Evolutionary conservation across 1,140 invertebrate genomes (phyloP), one percentile per base, ranked within the genome.

Genomic region (Lerema accius): DNA sequence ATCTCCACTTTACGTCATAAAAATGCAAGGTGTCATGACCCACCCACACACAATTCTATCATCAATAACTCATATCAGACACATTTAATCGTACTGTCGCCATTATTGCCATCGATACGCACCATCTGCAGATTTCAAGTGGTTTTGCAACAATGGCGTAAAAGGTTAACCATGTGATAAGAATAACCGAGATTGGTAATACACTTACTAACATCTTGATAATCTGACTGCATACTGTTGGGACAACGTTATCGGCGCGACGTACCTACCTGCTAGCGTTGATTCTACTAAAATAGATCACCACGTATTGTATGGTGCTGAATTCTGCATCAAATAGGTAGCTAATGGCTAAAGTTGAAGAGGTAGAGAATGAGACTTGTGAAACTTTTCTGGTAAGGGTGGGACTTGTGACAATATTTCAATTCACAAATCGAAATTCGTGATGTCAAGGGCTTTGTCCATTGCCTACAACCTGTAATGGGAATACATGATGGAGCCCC

Each of bases 71-170:
- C 28, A 32, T 32, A 32, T 32, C 28, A 4, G 28, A 32, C 28
- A 32, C 9, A 32, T 32, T 32, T 7, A 7, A 32, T 7, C 1
- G 28, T 32, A 32, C 7, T 32, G 9, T 32, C 4, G 28, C 28
- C 9, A 2, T 23, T 23, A 23, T 32, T 32, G 7, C 28, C 28
- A 56, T 45, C 40, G n/a, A 55, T 55, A 26, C n/a, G 1, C 14
- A 14, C 23, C 43, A 45, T 45, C 40, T 14, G 23, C 40, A 43
- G 26, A 56, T 56, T 40, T 32, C 19, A 43, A 32, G 4, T 14
- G 32, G 40, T 56, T 45, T 55, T 55, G 53, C 32, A 56, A 43
- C 16, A 56, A 56, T 45, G 53, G 53, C 53, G 53, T 56, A 56
- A 56, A 56, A 56, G 40, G 39, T 56, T 43, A 53, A 53, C 50